Evolutionary conservation across 2,888 invertebrate genomes (phyloP).

Genomic region (Agonopterix heracliana): DNA sequence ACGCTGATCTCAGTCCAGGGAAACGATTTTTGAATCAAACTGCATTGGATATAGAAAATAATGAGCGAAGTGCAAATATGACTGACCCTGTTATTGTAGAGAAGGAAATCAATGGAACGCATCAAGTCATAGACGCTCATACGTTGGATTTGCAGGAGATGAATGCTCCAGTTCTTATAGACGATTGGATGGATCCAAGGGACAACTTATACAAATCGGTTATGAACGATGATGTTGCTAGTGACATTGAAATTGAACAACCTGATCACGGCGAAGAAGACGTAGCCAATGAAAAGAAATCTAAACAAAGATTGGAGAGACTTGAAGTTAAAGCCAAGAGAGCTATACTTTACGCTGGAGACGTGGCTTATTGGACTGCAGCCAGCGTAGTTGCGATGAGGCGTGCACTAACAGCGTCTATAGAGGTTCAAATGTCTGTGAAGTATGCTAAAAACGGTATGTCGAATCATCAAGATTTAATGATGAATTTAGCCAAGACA

Average conservation of each 20-base stretch:
- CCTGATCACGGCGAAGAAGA: slow-evolving; percentile 43
- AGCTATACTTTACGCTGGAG: slow-evolving; percentile 67
- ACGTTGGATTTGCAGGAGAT: slow-evolving; percentile 45
- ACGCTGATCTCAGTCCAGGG: slow-evolving; percentile 8
- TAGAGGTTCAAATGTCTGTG: slow-evolving; percentile 68
- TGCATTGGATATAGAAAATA: slow-evolving; percentile 50
- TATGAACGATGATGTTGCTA: slow-evolving; percentile 49
- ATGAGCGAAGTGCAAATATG: slow-evolving; percentile 30
- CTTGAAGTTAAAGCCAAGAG: slow-evolving; percentile 65
- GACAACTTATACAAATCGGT: slow-evolving; percentile 41
- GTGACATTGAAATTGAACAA: slow-evolving; percentile 63
- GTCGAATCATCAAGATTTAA: slow-evolving; percentile 65
- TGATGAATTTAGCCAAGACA: slow-evolving; percentile 70
- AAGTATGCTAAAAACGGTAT: slow-evolving; percentile 62
- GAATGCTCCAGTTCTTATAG: slow-evolving; percentile 42
- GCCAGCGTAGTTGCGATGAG: slow-evolving; percentile 67
- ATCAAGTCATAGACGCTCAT: slow-evolving; percentile 32
- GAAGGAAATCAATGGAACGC: slow-evolving; percentile 45
- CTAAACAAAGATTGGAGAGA: slow-evolving; percentile 53
- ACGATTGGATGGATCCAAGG: slow-evolving; percentile 55
- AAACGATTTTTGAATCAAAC: slow-evolving; percentile 68
- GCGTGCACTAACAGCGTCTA: slow-evolving; percentile 64
- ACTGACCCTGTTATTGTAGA: slow-evolving; percentile 48
- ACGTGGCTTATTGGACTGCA: slow-evolving; percentile 66
- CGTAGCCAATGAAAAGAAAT: slow-evolving; percentile 48